Evolutionary conservation across 2,797 vertebrate genomes (phyloP).

Genomic region (Miichthys miiuy): DNA sequence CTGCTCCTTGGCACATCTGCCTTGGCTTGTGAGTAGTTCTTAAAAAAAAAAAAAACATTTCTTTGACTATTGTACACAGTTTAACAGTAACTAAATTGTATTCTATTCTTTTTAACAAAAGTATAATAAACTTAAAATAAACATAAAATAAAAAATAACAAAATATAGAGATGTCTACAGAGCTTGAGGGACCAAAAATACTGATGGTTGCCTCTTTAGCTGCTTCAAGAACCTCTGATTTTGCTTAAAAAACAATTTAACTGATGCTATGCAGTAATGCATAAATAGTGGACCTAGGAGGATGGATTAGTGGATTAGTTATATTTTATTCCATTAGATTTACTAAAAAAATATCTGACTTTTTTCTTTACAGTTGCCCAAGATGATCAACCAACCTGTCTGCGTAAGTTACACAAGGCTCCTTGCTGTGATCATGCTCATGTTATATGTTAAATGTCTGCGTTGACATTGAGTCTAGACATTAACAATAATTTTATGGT

Average conservation of each 20-base stretch:
- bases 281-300: not conserved
- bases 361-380: constrained; percentile 77
- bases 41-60: not conserved
- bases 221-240: too few species aligned
- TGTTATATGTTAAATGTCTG: not conserved
- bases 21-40: constrained; percentile 87
- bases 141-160: not conserved
- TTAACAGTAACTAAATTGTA: not conserved
- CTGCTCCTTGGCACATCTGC: constrained; percentile 81
- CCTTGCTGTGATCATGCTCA: not conserved
- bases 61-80: not conserved
- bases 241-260: too few species aligned
- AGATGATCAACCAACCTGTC: constrained; percentile 85
- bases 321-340: not conserved
- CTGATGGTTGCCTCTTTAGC: too few species aligned
- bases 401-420: constrained; percentile 85
- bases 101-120: not conserved
- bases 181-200: too few species aligned
- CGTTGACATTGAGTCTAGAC: constrained; percentile 9
- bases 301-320: not conserved
- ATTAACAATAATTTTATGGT: constrained; percentile 17
- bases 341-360: not conserved
- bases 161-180: too few species aligned
- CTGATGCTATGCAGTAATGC: too few species aligned
- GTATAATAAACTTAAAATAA: not conserved